Evolutionary conservation across 2,113 vertebrate genomes (phyloP).

Genomic region (Dipodomys spectabilis): DNA sequence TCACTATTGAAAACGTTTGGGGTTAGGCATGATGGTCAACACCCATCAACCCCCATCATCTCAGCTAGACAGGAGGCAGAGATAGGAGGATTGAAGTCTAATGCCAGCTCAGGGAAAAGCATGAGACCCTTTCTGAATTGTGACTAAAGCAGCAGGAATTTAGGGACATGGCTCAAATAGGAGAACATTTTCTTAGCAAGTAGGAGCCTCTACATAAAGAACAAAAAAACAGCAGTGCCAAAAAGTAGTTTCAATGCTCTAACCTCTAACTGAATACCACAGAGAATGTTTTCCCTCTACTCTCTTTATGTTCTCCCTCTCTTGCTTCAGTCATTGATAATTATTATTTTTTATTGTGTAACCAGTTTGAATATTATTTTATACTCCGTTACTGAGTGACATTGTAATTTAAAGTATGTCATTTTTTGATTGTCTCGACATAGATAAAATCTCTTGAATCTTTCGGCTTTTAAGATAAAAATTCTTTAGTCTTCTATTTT

Average conservation of each 20-base stretch:
- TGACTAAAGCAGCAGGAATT: too few species aligned
- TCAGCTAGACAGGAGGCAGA: too few species aligned
- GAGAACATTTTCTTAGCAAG: too few species aligned
- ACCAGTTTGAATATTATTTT: conserved; percentile 24
- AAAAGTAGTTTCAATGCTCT: neutral
- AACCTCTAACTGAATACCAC: neutral
- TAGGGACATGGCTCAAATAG: too few species aligned
- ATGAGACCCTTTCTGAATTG: too few species aligned
- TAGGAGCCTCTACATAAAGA: too few species aligned
- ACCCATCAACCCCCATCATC: too few species aligned
- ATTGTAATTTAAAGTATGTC: neutral
- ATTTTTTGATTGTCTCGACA: neutral
- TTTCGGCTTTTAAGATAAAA: neutral
- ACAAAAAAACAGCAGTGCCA: too few species aligned
- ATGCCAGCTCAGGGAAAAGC: too few species aligned
- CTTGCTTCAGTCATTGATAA: neutral
- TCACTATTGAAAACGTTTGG: too few species aligned
- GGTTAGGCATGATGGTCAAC: too few species aligned
- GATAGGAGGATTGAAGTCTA: too few species aligned
- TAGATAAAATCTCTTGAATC: neutral
- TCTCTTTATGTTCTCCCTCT: neutral
- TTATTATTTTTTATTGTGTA: neutral
- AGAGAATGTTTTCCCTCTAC: neutral
- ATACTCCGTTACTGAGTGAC: neutral
- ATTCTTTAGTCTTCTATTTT: neutral